Percentiles rank a stretch among this genome's conserved stretches.
Conservation (phyloP, 2,797 vertebrate species). For the Smutsia gigantea region DNA sequence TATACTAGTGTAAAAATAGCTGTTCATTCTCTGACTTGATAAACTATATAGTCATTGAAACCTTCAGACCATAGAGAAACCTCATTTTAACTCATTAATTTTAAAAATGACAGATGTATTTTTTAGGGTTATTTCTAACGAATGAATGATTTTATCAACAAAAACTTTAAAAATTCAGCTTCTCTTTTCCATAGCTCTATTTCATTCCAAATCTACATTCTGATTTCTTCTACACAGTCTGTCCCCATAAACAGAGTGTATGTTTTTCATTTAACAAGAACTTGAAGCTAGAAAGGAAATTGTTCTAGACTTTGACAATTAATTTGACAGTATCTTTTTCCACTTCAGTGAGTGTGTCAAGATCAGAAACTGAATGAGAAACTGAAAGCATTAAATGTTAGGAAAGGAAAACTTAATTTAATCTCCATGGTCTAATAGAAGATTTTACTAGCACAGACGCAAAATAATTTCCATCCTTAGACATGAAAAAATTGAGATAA, state of each 20-base stretch:
- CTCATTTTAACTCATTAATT: not conserved
- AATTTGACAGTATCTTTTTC: slow-evolving; percentile 63
- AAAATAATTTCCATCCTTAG: slow-evolving; percentile 48
- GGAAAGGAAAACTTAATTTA: slow-evolving; percentile 64
- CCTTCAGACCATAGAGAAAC: slow-evolving; percentile 19
- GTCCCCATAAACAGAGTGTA: slow-evolving; percentile 34
- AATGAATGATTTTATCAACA: slow-evolving; percentile 45
- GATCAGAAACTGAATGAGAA: slow-evolving; percentile 66
- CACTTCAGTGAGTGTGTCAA: slow-evolving; percentile 50
- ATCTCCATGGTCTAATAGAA: slow-evolving; percentile 60
- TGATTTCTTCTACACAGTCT: slow-evolving; percentile 55
- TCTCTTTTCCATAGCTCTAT: slow-evolving; percentile 30
- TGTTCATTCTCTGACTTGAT: not conserved
- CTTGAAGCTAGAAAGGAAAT: slow-evolving; percentile 65
- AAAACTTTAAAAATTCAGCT: slow-evolving; percentile 45
- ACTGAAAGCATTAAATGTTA: slow-evolving; percentile 53
- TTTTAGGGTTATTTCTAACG: slow-evolving; percentile 24
- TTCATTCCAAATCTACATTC: slow-evolving; percentile 60
- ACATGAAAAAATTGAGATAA: not conserved
- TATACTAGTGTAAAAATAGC: not conserved
- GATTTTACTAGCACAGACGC: slow-evolving; percentile 27
- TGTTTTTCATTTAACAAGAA: slow-evolving; percentile 57
- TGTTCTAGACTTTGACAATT: slow-evolving; percentile 59
- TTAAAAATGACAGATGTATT: slow-evolving; percentile 2
- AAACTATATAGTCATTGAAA: slow-evolving; percentile 8